phyloP scores from a whole-genome alignment of 2,797 vertebrate genomes.

The Urocyon cinereoargenteus region DNA sequence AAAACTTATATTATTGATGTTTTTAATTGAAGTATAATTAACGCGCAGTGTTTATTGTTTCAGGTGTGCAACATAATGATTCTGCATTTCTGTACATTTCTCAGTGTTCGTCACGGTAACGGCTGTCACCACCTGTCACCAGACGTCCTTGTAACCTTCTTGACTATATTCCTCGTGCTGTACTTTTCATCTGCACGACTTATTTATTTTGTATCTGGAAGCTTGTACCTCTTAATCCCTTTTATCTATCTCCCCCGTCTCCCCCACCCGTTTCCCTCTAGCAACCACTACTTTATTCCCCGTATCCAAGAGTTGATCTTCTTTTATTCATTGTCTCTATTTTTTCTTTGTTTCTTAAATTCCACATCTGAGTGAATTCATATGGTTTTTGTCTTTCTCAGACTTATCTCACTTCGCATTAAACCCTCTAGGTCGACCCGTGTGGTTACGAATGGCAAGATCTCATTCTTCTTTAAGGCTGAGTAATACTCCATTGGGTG shows the following conservation, averaged over 20 bases:
- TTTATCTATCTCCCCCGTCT: fast-evolving
- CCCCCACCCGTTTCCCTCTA: background rate
- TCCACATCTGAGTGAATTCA: background rate
- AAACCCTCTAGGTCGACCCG: background rate
- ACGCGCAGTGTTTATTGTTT: background rate
- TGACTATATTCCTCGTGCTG: background rate
- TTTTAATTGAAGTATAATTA: background rate
- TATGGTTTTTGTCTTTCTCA: background rate
- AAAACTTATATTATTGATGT: background rate
- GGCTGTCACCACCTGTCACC: background rate
- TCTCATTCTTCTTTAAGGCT: background rate
- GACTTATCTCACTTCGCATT: background rate
- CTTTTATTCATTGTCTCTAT: background rate
- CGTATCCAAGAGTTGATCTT: background rate
- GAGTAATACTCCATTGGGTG: background rate
- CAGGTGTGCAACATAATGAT: no score
- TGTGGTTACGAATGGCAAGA: background rate
- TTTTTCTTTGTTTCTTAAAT: background rate
- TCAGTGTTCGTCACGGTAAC: background rate
- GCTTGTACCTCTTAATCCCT: background rate
- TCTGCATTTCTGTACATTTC: background rate
- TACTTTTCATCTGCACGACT: background rate
- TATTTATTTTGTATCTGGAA: background rate
- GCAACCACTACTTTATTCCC: background rate
- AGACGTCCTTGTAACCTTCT: background rate